phyloP scores from a whole-genome alignment of 2,113 vertebrate species.

The Plestiodon gilberti region DNA sequence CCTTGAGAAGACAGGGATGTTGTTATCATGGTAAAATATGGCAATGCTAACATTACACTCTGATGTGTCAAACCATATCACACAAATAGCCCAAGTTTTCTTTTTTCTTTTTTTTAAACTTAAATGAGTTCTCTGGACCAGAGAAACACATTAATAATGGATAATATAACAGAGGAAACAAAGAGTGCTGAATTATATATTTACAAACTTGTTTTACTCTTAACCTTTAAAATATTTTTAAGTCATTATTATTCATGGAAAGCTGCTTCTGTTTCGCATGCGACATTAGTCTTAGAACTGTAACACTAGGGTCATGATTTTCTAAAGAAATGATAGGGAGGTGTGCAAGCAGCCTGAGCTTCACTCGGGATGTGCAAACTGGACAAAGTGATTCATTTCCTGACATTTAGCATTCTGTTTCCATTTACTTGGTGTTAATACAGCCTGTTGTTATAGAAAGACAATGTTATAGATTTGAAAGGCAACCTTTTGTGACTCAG shows the following conservation, averaged over 20 bases:
- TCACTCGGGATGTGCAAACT: too few species aligned
- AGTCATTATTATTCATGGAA: constrained; percentile 40
- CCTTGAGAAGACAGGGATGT: not conserved
- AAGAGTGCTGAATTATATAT: not conserved
- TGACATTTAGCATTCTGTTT: not conserved
- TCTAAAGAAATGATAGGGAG: not conserved
- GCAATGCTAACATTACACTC: not conserved
- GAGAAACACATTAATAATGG: constrained; percentile 23
- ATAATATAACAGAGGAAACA: not conserved
- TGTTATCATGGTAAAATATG: not conserved
- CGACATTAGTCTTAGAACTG: constrained; percentile 7
- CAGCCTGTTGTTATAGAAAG: not conserved
- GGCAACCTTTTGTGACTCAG: not conserved
- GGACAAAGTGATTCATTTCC: not conserved
- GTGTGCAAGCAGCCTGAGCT: not conserved
- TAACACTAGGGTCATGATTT: not conserved
- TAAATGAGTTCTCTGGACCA: not conserved
- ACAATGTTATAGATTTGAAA: not conserved
- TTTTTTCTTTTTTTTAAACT: constrained; percentile 27
- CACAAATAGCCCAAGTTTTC: not conserved
- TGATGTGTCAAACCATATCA: not conserved
- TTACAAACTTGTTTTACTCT: constrained; percentile 1
- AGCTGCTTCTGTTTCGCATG: constrained; percentile 1
- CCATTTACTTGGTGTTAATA: not conserved
- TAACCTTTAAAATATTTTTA: not conserved